These are phyloP conservation scores for Microchrysa polita DNA, from an alignment of 2,888 invertebrate genomes.

Conservation along the genomic window DNA sequence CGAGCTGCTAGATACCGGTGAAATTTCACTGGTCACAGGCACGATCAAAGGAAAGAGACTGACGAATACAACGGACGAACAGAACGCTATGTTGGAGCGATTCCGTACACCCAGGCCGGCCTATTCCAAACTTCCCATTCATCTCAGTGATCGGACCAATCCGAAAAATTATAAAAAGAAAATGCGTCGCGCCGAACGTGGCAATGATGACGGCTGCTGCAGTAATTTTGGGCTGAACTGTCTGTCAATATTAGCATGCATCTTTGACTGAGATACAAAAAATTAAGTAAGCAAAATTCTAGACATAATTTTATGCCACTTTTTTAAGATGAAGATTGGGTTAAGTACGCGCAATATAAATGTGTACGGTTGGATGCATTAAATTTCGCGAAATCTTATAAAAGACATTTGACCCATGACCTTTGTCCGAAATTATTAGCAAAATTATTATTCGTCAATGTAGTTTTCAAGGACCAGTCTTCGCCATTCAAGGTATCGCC, in stretches of 20 bases:
- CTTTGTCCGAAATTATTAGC: no score
- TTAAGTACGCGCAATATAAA: no score
- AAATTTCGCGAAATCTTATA: no score
- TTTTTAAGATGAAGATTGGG: not conserved
- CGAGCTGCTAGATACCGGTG: conserved; percentile 60
- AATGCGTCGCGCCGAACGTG: conserved; percentile 57
- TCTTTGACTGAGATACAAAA: conserved; percentile 61
- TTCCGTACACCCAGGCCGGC: conserved; percentile 62
- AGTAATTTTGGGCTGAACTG: conserved; percentile 62
- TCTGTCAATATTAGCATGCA: conserved; percentile 62
- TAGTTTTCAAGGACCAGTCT: no score
- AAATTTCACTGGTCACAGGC: conserved; percentile 60
- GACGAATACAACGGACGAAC: conserved; percentile 61
- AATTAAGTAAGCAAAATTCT: not conserved
- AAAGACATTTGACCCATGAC: no score
- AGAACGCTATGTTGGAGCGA: conserved; percentile 60
- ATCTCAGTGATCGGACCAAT: conserved; percentile 63
- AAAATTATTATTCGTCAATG: no score
- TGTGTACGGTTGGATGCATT: no score
- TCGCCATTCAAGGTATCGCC: no score
- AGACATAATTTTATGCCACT: not conserved
- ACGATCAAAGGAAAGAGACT: conserved; percentile 61
- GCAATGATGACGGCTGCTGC: conserved; percentile 62
- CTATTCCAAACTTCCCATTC: conserved; percentile 63
- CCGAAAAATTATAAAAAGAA: conserved; percentile 64